Conservation (phyloP, 2,797 vertebrate genomes). For the Melanotaenia boesemani region DNA sequence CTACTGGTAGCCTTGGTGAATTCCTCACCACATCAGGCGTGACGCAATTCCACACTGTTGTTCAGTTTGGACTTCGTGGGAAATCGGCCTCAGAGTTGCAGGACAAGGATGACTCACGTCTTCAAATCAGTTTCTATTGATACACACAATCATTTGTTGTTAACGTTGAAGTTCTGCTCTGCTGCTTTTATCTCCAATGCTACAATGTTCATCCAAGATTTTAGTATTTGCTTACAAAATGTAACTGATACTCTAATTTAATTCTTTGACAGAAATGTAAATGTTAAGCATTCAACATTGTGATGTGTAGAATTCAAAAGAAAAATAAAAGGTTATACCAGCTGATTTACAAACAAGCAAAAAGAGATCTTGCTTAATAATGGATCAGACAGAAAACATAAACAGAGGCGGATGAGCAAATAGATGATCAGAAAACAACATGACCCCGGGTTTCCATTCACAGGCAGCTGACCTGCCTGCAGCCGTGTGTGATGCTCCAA, state of each 20-base stretch:
- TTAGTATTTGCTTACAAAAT: slow-evolving; percentile 8
- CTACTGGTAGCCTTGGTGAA: slow-evolving; percentile 47
- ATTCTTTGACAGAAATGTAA: too few species aligned
- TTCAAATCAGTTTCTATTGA: slow-evolving; percentile 6
- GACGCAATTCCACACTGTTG: slow-evolving; percentile 19
- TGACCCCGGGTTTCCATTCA: slow-evolving; percentile 4
- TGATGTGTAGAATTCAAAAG: too few species aligned
- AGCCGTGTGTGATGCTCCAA: slow-evolving; percentile 30
- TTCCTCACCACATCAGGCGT: slow-evolving; percentile 43
- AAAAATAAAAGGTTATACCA: too few species aligned
- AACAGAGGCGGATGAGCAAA: slow-evolving; percentile 18
- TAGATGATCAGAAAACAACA: slow-evolving; percentile 19
- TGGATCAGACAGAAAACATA: slow-evolving; percentile 7
- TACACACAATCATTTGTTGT: background rate
- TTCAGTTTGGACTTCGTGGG: slow-evolving; percentile 40
- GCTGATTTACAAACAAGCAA: background rate
- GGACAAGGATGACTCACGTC: slow-evolving; percentile 14
- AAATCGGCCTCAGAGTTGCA: slow-evolving; percentile 6
- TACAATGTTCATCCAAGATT: background rate
- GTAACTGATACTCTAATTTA: background rate
- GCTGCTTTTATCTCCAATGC: slow-evolving; percentile 17
- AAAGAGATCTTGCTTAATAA: too few species aligned
- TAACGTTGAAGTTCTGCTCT: too few species aligned
- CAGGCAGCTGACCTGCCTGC: slow-evolving; percentile 46
- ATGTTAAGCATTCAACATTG: too few species aligned